A percentile compares a stretch with the other conserved stretches of the same genome.
phyloP scores from a whole-genome alignment of 2,113 vertebrate species.

The Syrmaticus mikado region DNA sequence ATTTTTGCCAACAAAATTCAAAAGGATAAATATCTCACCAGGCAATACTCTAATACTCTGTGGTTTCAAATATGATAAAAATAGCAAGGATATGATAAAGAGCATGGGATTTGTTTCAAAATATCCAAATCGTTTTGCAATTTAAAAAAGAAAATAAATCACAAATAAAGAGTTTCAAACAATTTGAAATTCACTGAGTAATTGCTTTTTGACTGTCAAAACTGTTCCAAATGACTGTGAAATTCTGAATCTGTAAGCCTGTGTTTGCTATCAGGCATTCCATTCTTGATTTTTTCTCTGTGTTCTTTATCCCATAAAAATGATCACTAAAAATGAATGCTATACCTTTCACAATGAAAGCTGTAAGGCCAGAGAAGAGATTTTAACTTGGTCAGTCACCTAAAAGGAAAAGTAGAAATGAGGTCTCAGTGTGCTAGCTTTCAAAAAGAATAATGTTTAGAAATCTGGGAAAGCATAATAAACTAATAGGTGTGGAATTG shows the following conservation, averaged over 20 bases:
- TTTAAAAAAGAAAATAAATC: background rate
- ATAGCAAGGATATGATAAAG: background rate
- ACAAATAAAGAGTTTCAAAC: background rate
- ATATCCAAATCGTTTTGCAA: background rate
- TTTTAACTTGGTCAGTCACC: background rate
- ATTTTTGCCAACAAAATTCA: background rate
- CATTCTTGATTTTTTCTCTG: background rate
- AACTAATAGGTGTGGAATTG: background rate
- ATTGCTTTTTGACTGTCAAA: background rate
- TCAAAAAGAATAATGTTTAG: background rate
- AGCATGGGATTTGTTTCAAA: constrained; percentile 3
- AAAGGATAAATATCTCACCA: background rate
- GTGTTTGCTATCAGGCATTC: background rate
- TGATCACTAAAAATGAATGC: background rate
- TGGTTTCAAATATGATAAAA: background rate
- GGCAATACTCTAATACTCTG: background rate
- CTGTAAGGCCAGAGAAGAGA: background rate
- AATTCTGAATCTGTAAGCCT: constrained; percentile 4
- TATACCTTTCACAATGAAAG: background rate
- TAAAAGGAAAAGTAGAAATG: background rate
- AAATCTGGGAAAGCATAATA: background rate
- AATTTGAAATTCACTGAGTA: background rate
- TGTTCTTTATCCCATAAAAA: background rate
- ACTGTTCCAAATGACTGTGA: background rate
- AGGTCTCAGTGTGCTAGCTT: background rate